Conservation (phyloP, 2,888 invertebrate genomes). For the Beris morrisii region DNA sequence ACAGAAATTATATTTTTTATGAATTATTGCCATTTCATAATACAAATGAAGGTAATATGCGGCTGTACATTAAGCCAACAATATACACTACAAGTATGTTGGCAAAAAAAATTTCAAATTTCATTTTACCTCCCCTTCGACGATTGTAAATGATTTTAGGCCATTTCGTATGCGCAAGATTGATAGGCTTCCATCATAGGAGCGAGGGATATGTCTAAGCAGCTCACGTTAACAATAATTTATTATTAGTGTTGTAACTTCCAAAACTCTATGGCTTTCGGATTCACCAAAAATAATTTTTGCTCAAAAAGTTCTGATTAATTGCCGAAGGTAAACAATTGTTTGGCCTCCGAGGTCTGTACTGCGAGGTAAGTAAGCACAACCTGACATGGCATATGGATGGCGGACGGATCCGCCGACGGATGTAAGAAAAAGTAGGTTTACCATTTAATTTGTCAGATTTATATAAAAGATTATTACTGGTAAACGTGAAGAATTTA, state of each 20-base stretch:
- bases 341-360: not conserved
- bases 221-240: slow-evolving; percentile 5
- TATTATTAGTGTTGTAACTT: slow-evolving; percentile 19
- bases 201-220: slow-evolving; percentile 23
- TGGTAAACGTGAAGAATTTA: slow-evolving; percentile 28
- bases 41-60: slow-evolving; percentile 12
- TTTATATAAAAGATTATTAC: slow-evolving; percentile 24
- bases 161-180: slow-evolving; percentile 4
- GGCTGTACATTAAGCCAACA: not conserved
- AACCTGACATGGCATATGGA: slow-evolving; percentile 9
- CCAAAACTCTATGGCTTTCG: slow-evolving; percentile 11
- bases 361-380: slow-evolving; percentile 7
- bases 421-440: slow-evolving; percentile 20
- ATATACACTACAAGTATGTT: not conserved
- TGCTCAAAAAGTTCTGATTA: slow-evolving; percentile 17
- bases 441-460: slow-evolving; percentile 30
- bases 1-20: not conserved
- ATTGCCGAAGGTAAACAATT: slow-evolving; percentile 19
- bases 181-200: slow-evolving; percentile 10
- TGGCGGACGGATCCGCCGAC: not conserved
- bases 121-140: not conserved
- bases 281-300: slow-evolving; percentile 3
- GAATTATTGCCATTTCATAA: slow-evolving; percentile 23
- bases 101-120: not conserved
- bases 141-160: slow-evolving; percentile 9